phyloP scores from a whole-genome alignment of 2,888 invertebrate genomes.

The Cantharis flavilabris region DNA sequence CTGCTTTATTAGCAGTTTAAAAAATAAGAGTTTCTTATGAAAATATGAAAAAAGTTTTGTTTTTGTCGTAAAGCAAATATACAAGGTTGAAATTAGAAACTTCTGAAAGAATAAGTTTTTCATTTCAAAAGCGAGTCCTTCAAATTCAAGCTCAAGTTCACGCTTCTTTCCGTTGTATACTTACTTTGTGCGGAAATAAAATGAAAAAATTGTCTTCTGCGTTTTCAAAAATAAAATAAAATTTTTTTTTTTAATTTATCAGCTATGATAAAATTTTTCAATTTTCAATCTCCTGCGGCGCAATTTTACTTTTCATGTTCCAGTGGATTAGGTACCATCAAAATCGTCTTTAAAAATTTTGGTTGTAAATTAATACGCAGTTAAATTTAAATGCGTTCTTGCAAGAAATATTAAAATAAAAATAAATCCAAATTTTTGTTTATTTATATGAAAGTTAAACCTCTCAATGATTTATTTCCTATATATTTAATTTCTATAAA shows the following conservation, averaged over 20 bases:
- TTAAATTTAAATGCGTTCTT: neutral
- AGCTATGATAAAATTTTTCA: too few relatives aligned
- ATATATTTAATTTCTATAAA: neutral
- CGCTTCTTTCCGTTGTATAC: too few relatives aligned
- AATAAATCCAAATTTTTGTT: neutral
- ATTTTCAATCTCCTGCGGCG: too few relatives aligned
- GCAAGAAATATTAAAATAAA: neutral
- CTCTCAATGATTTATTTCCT: neutral
- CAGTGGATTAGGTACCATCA: too few relatives aligned
- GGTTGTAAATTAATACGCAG: neutral
- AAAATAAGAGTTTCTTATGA: too few relatives aligned
- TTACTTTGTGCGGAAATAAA: neutral
- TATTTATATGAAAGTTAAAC: neutral
- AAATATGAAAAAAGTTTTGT: too few relatives aligned
- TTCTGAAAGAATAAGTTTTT: neutral
- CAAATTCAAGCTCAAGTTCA: neutral
- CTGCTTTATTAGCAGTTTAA: too few relatives aligned
- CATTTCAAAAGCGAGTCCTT: neutral
- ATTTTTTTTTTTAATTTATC: too few relatives aligned
- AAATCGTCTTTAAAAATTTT: neutral
- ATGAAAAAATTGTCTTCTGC: neutral
- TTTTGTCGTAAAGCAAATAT: neutral
- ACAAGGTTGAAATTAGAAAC: neutral
- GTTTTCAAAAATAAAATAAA: too few relatives aligned
- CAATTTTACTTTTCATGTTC: too few relatives aligned